phyloP scores from a whole-genome alignment of 2,888 invertebrate genomes.

The Prenolepis imparis region DNA sequence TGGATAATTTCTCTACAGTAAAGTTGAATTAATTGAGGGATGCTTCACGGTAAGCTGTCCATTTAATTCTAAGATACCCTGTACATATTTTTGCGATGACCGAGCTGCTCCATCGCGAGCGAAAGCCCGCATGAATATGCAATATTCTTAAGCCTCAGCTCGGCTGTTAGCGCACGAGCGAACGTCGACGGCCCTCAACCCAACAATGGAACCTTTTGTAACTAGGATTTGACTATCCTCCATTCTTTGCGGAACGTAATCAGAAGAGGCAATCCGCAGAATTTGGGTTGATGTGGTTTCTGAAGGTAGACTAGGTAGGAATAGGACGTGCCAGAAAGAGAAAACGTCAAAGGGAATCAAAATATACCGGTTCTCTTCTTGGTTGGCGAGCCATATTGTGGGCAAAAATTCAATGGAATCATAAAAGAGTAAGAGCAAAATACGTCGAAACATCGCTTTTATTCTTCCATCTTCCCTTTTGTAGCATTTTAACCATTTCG shows the following conservation, averaged over 20 bases:
- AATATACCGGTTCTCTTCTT: conserved; percentile 20
- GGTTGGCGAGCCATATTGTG: conserved; percentile 3
- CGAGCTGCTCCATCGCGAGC: conserved; percentile 64
- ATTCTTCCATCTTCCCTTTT: not conserved
- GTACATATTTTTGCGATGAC: conserved; percentile 31
- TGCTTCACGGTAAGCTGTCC: not conserved
- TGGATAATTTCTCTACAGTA: conserved; percentile 4
- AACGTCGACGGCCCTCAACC: conserved; percentile 40
- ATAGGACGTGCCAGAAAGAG: conserved; percentile 11
- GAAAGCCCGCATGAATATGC: conserved; percentile 72
- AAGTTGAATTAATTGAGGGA: conserved; percentile 5
- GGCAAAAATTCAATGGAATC: conserved; percentile 11
- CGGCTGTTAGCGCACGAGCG: conserved; percentile 25
- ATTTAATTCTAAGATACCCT: conserved; percentile 12
- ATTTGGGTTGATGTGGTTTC: conserved; percentile 75
- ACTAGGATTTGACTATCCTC: conserved; percentile 63
- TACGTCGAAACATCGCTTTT: not conserved
- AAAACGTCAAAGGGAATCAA: conserved; percentile 25
- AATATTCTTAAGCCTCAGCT: conserved; percentile 68
- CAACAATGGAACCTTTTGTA: conserved; percentile 73
- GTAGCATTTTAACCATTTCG: conserved; percentile 27
- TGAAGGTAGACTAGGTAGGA: conserved; percentile 24
- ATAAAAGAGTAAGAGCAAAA: conserved; percentile 15
- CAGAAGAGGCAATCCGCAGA: conserved; percentile 68
- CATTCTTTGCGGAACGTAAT: conserved; percentile 70